Conservation (phyloP, 2,797 vertebrate genomes). For the Rousettus madagascariensis region DNA sequence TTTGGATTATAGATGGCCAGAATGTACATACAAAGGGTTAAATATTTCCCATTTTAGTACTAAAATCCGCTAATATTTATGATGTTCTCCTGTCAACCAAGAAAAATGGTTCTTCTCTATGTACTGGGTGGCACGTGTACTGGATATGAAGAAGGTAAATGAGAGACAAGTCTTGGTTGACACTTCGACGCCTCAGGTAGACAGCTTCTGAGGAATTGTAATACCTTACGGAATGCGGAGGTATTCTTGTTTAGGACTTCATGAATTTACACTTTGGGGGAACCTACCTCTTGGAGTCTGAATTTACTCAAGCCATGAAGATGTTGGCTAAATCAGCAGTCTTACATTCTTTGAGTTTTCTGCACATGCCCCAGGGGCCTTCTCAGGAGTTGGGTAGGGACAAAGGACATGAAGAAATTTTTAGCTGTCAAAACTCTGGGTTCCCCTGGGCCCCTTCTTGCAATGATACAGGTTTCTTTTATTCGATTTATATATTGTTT, state of each 20-base stretch:
- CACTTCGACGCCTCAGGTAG: background rate
- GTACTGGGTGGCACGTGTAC: background rate
- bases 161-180: background rate
- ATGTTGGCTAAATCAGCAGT: background rate
- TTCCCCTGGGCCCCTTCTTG: background rate
- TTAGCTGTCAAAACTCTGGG: background rate
- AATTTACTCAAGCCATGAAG: background rate
- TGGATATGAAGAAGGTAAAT: background rate
- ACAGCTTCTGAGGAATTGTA: background rate
- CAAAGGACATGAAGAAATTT: background rate
- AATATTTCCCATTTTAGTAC: background rate
- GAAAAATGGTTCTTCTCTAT: background rate
- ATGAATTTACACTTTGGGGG: background rate
- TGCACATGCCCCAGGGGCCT: background rate
- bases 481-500: conserved; percentile 49
- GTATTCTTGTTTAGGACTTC: background rate
- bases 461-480: background rate
- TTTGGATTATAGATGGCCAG: background rate
- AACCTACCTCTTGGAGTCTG: background rate
- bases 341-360: background rate
- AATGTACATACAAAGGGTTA: background rate
- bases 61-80: background rate
- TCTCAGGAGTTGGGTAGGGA: background rate
- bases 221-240: background rate
- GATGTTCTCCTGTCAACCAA: background rate